Evolutionary conservation across 2,113 vertebrate genomes (phyloP), one percentile per base, ranked within the genome.

Genomic region (Sprattus sprattus): DNA sequence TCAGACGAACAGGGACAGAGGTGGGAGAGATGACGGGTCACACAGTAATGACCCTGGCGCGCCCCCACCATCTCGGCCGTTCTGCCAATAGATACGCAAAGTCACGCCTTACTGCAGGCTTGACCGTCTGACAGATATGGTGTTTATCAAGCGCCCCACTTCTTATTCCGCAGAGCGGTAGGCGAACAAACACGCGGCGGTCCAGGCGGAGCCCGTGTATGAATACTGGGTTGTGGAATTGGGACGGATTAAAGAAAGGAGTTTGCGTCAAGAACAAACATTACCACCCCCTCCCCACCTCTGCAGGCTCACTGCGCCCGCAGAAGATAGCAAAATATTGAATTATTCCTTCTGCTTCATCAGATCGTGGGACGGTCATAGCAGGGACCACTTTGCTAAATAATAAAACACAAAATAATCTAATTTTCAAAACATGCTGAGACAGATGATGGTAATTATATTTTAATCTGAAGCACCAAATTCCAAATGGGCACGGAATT

Each of bases 391-490:
- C 92, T 92, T 90, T 71, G 28, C 87, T 91, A 85, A 91, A 89
- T 91, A 87, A 89, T 86, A 89, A 82, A 87, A 83, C 57, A 71
- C 28, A 82, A 84, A 87, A 90, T 87, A 54, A 89, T 89, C 39
- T 22, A 90, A 88, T 81, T 87, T 84, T 86, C 45, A 78, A 83
- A 85, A 89, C 81, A 87, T 84, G 81, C 80, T 25, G 6, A 90
- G 88, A 83, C 86, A 86, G 83, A 86, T 50, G 78, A 28, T 85
- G 85, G 46, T 90, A 89, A 89, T 91, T 92, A 91, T 89, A 88
- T 92, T 89, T 89, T 90, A 91, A 92, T 92, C 83, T 91, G 84
- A 89, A 86, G 81, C 28, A 47, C 84, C 90, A 88, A 89, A 91
- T 89, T 90, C 75, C 90, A 90, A 85, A 89, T 86, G 86, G 81